Evolutionary conservation across 2,888 invertebrate genomes (phyloP).

Genomic region (Drosophila ezoana): DNA sequence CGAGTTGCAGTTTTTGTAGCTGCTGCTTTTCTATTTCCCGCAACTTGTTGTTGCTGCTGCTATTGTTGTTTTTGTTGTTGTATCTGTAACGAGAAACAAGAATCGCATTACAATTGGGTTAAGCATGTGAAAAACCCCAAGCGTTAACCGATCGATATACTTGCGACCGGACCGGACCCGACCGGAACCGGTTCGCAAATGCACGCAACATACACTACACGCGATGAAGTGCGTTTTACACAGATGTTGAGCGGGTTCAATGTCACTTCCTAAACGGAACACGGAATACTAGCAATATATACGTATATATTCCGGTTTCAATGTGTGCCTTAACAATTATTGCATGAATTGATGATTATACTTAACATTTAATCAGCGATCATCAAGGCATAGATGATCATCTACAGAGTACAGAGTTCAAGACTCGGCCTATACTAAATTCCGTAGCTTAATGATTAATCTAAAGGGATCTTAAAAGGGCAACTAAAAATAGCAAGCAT

Average conservation of each 20-base stretch:
- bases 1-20: slow-evolving; percentile 42
- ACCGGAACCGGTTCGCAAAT: slow-evolving; percentile 38
- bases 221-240: slow-evolving; percentile 37
- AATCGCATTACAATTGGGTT: slow-evolving; percentile 53
- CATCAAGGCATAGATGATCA: background rate
- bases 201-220: slow-evolving; percentile 23
- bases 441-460: background rate
- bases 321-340: slow-evolving; percentile 1
- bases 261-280: slow-evolving; percentile 62
- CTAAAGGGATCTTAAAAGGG: background rate
- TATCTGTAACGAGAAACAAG: slow-evolving; percentile 39
- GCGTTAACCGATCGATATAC: slow-evolving; percentile 11
- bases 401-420: too few relatives aligned
- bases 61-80: slow-evolving; percentile 13
- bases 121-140: slow-evolving; percentile 25
- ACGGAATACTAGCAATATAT: slow-evolving; percentile 34
- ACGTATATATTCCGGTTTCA: slow-evolving; percentile 49
- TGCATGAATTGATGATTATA: background rate
- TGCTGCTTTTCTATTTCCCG: slow-evolving; percentile 21
- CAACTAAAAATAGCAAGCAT: background rate
- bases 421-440: too few relatives aligned
- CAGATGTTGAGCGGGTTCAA: slow-evolving; percentile 50
- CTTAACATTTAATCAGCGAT: background rate
- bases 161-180: slow-evolving; percentile 1
- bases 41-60: slow-evolving; percentile 17